A percentile compares a stretch with the other conserved stretches of the same genome.
phyloP scores from a whole-genome alignment of 2,113 vertebrate species.

The Nothobranchius furzeri region DNA sequence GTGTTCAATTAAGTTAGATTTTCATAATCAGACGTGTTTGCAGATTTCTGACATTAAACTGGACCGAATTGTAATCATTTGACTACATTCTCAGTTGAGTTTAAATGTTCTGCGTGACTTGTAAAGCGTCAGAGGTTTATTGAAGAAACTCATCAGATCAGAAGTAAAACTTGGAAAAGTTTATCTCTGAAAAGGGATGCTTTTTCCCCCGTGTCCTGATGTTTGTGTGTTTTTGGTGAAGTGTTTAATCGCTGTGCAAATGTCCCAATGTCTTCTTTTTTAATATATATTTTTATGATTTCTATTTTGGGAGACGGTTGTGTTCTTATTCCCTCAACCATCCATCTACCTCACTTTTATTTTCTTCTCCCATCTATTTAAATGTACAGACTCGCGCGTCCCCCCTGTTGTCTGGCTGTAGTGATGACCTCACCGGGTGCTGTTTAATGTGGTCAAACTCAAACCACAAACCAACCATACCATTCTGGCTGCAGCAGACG shows the following conservation, averaged over 20 bases:
- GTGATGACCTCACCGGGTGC: slow-evolving; percentile 55
- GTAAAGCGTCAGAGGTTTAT: slow-evolving; percentile 18
- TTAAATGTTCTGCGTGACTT: slow-evolving; percentile 3
- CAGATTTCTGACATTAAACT: slow-evolving; percentile 14
- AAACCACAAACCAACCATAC: slow-evolving; percentile 67
- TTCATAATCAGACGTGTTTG: slow-evolving; percentile 13
- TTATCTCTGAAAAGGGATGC: slow-evolving; percentile 37
- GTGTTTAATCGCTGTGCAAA: slow-evolving; percentile 77
- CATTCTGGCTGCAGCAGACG: slow-evolving; percentile 28
- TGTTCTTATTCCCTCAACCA: slow-evolving; percentile 66
- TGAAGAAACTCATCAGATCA: slow-evolving; percentile 5
- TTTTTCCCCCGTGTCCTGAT: slow-evolving; percentile 43
- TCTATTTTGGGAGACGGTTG: slow-evolving; percentile 44
- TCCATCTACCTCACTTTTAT: slow-evolving; percentile 81
- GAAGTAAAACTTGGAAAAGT: slow-evolving; percentile 26
- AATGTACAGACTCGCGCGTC: slow-evolving; percentile 56
- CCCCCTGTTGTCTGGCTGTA: slow-evolving; percentile 44
- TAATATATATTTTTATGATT: slow-evolving; percentile 21
- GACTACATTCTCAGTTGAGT: background rate
- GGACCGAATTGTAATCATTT: slow-evolving; percentile 14
- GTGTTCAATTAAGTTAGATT: slow-evolving; percentile 16
- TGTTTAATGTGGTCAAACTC: slow-evolving; percentile 45
- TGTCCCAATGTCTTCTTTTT: slow-evolving; percentile 16
- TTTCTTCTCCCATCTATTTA: slow-evolving; percentile 56
- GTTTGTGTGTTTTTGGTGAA: slow-evolving; percentile 65